These are phyloP conservation scores for Trissonchulus latispiculum DNA, from an alignment of 2,888 invertebrate species.

Conservation along the genomic window DNA sequence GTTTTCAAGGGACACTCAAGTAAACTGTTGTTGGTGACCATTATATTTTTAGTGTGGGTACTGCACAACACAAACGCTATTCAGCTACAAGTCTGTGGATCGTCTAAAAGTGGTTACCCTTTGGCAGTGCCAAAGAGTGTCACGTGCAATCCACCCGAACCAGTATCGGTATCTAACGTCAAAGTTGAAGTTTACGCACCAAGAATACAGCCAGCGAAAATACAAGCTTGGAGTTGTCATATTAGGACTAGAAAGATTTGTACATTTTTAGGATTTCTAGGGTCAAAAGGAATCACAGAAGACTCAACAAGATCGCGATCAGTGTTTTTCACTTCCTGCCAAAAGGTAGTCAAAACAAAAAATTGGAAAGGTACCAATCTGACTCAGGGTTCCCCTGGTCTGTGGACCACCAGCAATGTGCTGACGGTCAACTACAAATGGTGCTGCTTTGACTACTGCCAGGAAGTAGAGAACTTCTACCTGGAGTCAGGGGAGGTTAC, in stretches of 20 bases:
- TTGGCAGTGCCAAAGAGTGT: background rate
- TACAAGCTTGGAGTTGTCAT: background rate
- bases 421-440: background rate
- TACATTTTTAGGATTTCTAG: background rate
- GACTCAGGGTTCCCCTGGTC: background rate
- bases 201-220: background rate
- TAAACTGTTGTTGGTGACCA: too few relatives aligned
- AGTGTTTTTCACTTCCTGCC: background rate
- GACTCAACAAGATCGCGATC: background rate
- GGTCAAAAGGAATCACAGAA: background rate
- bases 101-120: background rate
- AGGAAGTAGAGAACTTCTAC: background rate
- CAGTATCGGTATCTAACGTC: background rate
- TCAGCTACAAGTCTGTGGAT: background rate
- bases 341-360: background rate
- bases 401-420: constrained; percentile 2
- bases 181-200: background rate
- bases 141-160: background rate
- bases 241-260: background rate
- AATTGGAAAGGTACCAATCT: background rate
- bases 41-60: too few relatives aligned
- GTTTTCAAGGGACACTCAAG: too few relatives aligned
- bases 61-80: background rate
- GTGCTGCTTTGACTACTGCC: background rate
- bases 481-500: background rate